phyloP scores from a whole-genome alignment of 2,888 invertebrate species.

The Archips crataeganus region DNA sequence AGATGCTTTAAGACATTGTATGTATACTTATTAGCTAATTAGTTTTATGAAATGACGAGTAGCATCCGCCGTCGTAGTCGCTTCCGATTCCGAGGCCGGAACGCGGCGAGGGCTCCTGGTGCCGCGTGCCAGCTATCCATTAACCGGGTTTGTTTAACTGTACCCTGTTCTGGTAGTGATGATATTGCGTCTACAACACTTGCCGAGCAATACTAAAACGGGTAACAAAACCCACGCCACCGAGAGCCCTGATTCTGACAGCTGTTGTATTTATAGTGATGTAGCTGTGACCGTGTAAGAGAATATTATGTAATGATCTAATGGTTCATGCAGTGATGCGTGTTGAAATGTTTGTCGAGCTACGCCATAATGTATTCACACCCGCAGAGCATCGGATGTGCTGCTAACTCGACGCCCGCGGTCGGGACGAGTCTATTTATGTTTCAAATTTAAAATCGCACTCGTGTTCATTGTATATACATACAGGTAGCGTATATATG shows the following conservation, averaged over 20 bases:
- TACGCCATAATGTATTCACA: background rate
- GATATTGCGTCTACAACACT: too few species aligned
- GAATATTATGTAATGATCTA: constrained; percentile 11
- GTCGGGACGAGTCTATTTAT: constrained; percentile 8
- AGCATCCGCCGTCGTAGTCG: background rate
- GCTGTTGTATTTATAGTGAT: constrained; percentile 25
- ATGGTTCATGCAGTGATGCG: constrained; percentile 3
- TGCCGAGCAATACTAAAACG: too few species aligned
- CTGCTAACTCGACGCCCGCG: background rate
- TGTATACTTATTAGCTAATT: constrained; percentile 39
- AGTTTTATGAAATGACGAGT: constrained; percentile 35
- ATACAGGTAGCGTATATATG: constrained; percentile 21
- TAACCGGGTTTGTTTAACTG: too few species aligned
- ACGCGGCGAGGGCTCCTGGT: too few species aligned
- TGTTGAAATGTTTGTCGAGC: constrained; percentile 1
- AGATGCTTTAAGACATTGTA: constrained; percentile 42
- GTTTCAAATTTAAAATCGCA: constrained; percentile 33
- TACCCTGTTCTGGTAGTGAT: background rate
- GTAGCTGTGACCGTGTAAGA: constrained; percentile 12
- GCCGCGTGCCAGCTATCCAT: too few species aligned
- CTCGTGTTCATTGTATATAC: constrained; percentile 42
- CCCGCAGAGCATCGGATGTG: background rate
- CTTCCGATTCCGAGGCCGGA: background rate
- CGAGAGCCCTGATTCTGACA: constrained; percentile 6
- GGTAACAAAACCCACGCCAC: background rate